These are phyloP conservation scores for Allophyes oxyacanthae DNA, from an alignment of 2,888 invertebrate genomes.

Conservation along the genomic window DNA sequence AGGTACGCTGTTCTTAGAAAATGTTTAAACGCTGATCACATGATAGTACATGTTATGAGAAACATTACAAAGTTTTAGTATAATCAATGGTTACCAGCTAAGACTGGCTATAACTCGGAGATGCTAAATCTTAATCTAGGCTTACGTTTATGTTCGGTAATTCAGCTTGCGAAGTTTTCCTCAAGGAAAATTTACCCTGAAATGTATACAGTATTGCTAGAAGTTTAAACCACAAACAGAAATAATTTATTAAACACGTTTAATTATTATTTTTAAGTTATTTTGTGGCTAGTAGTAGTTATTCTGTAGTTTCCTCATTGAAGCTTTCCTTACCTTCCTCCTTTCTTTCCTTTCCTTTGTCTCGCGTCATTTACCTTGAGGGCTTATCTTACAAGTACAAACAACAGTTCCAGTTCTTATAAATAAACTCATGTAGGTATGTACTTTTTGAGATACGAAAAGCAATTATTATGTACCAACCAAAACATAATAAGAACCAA, in stretches of 20 bases:
- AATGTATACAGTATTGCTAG: neutral
- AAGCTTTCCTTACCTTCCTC: neutral
- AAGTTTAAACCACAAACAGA: neutral
- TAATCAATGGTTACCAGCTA: neutral
- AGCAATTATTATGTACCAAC: slow-evolving; percentile 30
- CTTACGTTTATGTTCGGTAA: no score
- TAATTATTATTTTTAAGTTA: no score
- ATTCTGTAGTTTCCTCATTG: slow-evolving; percentile 30
- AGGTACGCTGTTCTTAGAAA: slow-evolving; percentile 29
- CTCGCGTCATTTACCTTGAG: slow-evolving; percentile 26
- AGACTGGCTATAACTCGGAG: no score
- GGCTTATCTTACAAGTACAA: slow-evolving; percentile 20
- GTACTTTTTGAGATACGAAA: slow-evolving; percentile 33
- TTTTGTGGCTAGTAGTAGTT: no score
- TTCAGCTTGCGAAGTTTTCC: slow-evolving; percentile 12
- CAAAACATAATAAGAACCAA: slow-evolving; percentile 28
- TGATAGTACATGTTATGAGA: slow-evolving; percentile 10
- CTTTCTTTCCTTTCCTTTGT: slow-evolving; percentile 7
- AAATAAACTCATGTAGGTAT: slow-evolving; percentile 35
- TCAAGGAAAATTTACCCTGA: slow-evolving; percentile 15
- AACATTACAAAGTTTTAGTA: slow-evolving; percentile 24
- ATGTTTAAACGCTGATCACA: slow-evolving; percentile 28
- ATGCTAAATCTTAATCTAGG: no score
- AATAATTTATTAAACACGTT: no score
- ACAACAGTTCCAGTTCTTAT: no score